Percentiles rank a stretch among this genome's conserved stretches.
Evolutionary conservation across 2,113 vertebrate genomes (phyloP).

Genomic region (Chascanopsetta lugubris): DNA sequence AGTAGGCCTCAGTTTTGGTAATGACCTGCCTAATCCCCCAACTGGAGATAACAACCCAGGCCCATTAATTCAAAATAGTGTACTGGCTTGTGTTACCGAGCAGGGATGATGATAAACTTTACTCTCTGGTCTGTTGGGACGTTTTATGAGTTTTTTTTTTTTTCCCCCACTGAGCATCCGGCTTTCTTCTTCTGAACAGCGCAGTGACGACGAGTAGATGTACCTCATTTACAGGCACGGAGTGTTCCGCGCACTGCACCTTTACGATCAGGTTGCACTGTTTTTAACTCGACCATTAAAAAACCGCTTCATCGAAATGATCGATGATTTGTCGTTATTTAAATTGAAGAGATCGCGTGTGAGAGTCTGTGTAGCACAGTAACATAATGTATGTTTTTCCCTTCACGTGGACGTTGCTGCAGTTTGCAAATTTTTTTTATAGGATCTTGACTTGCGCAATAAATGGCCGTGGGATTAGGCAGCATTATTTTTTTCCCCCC

Average conservation of each 20-base stretch:
- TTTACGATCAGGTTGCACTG: too few species aligned
- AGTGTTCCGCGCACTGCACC: too few species aligned
- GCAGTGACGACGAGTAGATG: not conserved
- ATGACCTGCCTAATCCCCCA: conserved; percentile 77
- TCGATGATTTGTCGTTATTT: too few species aligned
- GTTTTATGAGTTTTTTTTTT: conserved; percentile 4
- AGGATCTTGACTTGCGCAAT: not conserved
- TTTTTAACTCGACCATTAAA: too few species aligned
- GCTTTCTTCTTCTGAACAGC: not conserved
- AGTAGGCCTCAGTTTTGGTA: conserved; percentile 69
- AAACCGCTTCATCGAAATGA: too few species aligned
- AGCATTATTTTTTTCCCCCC: not conserved
- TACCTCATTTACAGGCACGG: not conserved
- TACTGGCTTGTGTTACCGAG: conserved; percentile 46
- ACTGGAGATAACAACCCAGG: conserved; percentile 69
- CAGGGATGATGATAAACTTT: not conserved
- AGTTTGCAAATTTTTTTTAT: not conserved
- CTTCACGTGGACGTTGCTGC: too few species aligned
- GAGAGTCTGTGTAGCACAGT: too few species aligned
- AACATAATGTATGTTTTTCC: not conserved
- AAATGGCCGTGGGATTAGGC: not conserved
- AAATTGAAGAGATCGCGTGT: too few species aligned
- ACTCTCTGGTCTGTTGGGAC: conserved; percentile 9
- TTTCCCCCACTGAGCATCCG: not conserved
- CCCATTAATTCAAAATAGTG: conserved; percentile 76